Evolutionary conservation across 2,888 invertebrate genomes (phyloP), one percentile per base, ranked within the genome.

Genomic region (Lepidocyrtoides sp.): DNA sequence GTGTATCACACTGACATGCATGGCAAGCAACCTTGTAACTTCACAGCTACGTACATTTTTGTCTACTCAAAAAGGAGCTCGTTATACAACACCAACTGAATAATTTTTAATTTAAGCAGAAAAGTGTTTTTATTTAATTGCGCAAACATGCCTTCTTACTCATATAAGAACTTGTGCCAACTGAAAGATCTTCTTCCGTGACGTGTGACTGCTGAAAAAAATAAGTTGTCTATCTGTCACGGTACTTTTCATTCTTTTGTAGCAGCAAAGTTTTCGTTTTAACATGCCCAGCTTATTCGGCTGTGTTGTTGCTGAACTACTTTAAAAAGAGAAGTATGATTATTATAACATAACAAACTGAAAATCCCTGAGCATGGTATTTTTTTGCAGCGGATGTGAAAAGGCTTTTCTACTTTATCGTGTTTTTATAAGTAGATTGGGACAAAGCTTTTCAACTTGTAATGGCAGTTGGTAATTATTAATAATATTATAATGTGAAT

Each of bases 91-190:
- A 86, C 77, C 14, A 86, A 77, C 26, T 44, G 44, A 85, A 63
- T 63, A 75, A 63, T 75, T 87, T 79, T 77, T 79, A 79, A 87
- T 87, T 79, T 63, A 79, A 79, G 48, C 63, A 79, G 36, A 57
- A 63, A 63, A 23, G 12, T 17, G 32, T 23, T 77, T 87, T 51
- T 57, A 26, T 54, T 57, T 17, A 69, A 69, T 72, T 85, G 20
- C 29, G n/a, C 72, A 32, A 72, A 41, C 57, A 26, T 41, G 36
- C 66, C 66, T 69, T 69, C 66, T 2, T 17, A 17, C 10, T 36
- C n/a, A 23, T 10, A 32, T 51, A 36, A 51, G 87, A 79, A 79
- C 79, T 26, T 17, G 63, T 87, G 87, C 87, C 87, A 87, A 87
- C 29, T 1, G 41, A 63, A 79, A 79, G 77, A 79, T 79, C 63